Conservation (phyloP, 2,888 invertebrate species). For the Eristalis pertinax region DNA sequence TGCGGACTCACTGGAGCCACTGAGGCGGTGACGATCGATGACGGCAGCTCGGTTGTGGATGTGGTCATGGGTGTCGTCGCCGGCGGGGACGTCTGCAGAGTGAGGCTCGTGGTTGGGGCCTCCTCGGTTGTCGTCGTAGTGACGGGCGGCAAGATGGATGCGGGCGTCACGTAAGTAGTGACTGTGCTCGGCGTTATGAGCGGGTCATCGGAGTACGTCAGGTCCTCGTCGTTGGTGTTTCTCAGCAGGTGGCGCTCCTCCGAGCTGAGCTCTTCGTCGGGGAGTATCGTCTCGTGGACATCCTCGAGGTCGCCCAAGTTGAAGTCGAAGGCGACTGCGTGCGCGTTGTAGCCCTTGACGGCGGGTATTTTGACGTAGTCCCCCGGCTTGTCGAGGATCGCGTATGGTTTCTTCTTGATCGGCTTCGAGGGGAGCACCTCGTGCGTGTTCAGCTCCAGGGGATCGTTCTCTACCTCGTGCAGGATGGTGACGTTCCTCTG, state of each 20-base stretch:
- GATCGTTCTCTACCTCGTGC: slow-evolving; percentile 76
- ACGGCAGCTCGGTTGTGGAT: slow-evolving; percentile 27
- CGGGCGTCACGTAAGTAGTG: slow-evolving; percentile 58
- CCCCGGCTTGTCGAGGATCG: slow-evolving; percentile 76
- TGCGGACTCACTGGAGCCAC: slow-evolving; percentile 74
- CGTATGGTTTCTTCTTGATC: slow-evolving; percentile 78
- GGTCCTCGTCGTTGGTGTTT: slow-evolving; percentile 73
- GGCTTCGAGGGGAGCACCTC: slow-evolving; percentile 77
- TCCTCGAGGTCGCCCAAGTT: slow-evolving; percentile 80
- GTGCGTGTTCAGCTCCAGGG: slow-evolving; percentile 76
- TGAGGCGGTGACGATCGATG: slow-evolving; percentile 58
- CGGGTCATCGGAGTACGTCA: slow-evolving; percentile 73
- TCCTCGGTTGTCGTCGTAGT: slow-evolving; percentile 58
- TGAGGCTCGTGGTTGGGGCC: slow-evolving; percentile 43
- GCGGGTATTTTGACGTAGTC: slow-evolving; percentile 77
- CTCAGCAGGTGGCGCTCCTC: slow-evolving; percentile 77
- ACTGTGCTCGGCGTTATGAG: slow-evolving; percentile 33
- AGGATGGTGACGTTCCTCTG: slow-evolving; percentile 77
- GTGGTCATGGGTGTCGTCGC: slow-evolving; percentile 11
- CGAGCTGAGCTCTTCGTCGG: slow-evolving; percentile 77
- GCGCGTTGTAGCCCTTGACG: slow-evolving; percentile 78
- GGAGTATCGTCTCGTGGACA: slow-evolving; percentile 77
- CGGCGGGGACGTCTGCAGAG: slow-evolving; percentile 19
- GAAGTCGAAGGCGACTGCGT: slow-evolving; percentile 80
- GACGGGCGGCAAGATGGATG: slow-evolving; percentile 58